phyloP scores from a whole-genome alignment of 2,888 invertebrate species.

The Coecobrya sp. region DNA sequence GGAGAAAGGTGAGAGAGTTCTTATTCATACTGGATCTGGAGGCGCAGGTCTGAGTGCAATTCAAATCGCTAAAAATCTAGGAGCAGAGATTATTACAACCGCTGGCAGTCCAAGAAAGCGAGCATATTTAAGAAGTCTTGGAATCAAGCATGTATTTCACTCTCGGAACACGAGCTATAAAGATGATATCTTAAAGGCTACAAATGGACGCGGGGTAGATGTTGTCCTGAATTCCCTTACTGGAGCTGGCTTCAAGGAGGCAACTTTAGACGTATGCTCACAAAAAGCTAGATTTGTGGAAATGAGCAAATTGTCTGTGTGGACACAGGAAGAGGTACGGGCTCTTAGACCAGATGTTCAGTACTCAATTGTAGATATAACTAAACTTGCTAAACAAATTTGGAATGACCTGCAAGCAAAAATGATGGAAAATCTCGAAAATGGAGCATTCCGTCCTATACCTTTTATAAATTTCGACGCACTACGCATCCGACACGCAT shows the following conservation, averaged over 20 bases:
- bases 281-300: constrained; percentile 65
- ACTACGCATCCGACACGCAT: constrained; percentile 5
- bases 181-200: constrained; percentile 56
- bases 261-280: constrained; percentile 43
- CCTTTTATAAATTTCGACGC: constrained; percentile 41
- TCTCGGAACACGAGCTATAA: constrained; percentile 43
- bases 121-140: constrained; percentile 62
- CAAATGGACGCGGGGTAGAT: constrained; percentile 63
- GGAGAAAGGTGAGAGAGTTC: constrained; percentile 60
- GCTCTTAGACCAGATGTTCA: constrained; percentile 72
- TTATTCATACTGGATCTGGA: constrained; percentile 75
- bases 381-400: background rate
- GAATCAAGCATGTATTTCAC: constrained; percentile 72
- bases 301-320: constrained; percentile 73
- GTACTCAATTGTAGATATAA: constrained; percentile 69
- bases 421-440: background rate
- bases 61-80: constrained; percentile 70
- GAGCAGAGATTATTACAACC: constrained; percentile 66
- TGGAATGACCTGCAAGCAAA: constrained; percentile 1
- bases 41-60: constrained; percentile 75
- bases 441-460: background rate
- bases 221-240: constrained; percentile 75
- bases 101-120: constrained; percentile 71
- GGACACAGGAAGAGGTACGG: constrained; percentile 64
- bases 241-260: constrained; percentile 74